These are phyloP conservation scores for Drosophila pegasa DNA, from an alignment of 2,888 invertebrate species.

Conservation along the genomic window DNA sequence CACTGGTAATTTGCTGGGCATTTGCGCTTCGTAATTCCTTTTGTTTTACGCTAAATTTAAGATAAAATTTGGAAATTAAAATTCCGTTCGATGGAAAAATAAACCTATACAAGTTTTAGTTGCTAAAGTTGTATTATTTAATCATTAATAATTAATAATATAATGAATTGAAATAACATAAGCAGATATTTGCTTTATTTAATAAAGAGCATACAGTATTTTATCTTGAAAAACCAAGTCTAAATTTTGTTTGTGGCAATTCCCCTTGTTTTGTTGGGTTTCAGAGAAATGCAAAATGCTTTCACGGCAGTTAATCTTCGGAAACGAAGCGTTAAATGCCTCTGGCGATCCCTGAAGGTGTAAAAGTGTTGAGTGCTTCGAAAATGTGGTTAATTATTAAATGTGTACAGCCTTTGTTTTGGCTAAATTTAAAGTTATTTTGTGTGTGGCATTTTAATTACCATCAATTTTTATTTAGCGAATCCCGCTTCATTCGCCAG, in stretches of 20 bases:
- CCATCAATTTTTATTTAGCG: conserved; percentile 59
- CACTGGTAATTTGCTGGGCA: conserved; percentile 52
- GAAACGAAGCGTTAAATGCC: conserved; percentile 73
- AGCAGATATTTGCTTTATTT: neutral
- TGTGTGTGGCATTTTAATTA: conserved; percentile 70
- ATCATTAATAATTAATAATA: neutral
- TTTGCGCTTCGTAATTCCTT: conserved; percentile 11
- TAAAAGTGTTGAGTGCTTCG: conserved; percentile 68
- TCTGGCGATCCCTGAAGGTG: conserved; percentile 55
- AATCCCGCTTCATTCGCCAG: conserved; percentile 45
- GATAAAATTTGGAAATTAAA: neutral
- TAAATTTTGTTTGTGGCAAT: conserved; percentile 5
- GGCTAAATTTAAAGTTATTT: conserved; percentile 66
- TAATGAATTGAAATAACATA: too few species aligned
- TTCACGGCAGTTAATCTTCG: conserved; percentile 74
- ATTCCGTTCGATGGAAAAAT: neutral
- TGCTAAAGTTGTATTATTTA: neutral
- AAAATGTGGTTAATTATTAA: conserved; percentile 75
- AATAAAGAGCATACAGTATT: conserved; percentile 24
- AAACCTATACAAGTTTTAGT: neutral
- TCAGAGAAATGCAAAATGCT: conserved; percentile 61
- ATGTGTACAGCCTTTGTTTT: conserved; percentile 50
- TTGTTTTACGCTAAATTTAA: conserved; percentile 12
- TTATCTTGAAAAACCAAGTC: neutral
- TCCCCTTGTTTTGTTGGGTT: conserved; percentile 30